Evolutionary conservation across 2,888 invertebrate species (phyloP).

Genomic region (Steromphala cineraria): DNA sequence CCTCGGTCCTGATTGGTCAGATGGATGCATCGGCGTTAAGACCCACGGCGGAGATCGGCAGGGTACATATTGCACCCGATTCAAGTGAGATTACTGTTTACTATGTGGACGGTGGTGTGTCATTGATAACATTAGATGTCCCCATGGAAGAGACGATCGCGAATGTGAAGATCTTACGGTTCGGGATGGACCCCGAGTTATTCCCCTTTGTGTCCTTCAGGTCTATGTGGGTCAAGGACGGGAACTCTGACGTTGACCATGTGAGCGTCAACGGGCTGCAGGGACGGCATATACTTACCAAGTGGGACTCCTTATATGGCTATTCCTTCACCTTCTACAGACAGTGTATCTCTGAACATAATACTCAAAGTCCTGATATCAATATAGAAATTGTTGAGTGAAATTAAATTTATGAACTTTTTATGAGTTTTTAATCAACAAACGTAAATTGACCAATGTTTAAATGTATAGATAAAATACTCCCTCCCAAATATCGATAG

Average conservation of each 20-base stretch:
- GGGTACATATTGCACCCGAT: conserved; percentile 38
- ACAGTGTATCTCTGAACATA: conserved; percentile 52
- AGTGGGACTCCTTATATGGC: conserved; percentile 45
- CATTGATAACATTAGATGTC: conserved; percentile 31
- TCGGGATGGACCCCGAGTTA: conserved; percentile 25
- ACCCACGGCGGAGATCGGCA: conserved; percentile 43
- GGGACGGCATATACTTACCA: conserved; percentile 39
- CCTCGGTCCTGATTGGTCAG: conserved; percentile 51
- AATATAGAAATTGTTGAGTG: conserved; percentile 21
- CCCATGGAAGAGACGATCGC: conserved; percentile 33
- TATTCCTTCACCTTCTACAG: conserved; percentile 52
- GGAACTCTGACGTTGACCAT: conserved; percentile 53
- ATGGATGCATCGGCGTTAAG: conserved; percentile 19
- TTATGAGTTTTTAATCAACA: too few relatives aligned
- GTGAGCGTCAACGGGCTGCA: conserved; percentile 46
- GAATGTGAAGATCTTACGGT: conserved; percentile 33
- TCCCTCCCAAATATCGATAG: too few relatives aligned
- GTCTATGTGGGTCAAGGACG: conserved; percentile 58
- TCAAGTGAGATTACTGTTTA: conserved; percentile 24
- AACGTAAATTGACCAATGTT: too few relatives aligned
- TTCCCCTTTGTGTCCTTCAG: conserved; percentile 48
- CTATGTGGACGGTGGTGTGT: conserved; percentile 42
- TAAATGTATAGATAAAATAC: too few relatives aligned
- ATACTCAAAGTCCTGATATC: conserved; percentile 54
- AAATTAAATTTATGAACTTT: neutral